These are phyloP conservation scores for Colistium nudipinnis DNA, from an alignment of 2,113 vertebrate species.

Conservation along the genomic window DNA sequence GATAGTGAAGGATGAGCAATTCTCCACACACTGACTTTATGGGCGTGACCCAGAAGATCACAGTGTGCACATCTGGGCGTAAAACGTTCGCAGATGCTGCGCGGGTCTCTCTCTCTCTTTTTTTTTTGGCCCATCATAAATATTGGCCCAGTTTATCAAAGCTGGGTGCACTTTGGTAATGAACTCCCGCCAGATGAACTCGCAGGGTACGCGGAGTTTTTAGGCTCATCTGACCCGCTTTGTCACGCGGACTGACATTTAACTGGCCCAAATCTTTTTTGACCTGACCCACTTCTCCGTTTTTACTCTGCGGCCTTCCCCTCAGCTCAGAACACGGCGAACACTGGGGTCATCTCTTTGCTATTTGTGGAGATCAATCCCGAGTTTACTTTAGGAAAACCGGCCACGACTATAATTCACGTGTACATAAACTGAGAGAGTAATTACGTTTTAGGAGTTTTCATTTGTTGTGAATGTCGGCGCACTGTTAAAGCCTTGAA, in stretches of 20 bases:
- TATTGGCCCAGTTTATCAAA: conserved; percentile 69
- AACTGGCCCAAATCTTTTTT: conserved; percentile 56
- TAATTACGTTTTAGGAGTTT: conserved; percentile 26
- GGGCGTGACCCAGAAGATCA: conserved; percentile 16
- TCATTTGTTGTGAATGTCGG: conserved; percentile 41
- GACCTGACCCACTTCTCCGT: conserved; percentile 76
- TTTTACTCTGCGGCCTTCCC: conserved; percentile 12
- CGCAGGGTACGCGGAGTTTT: conserved; percentile 44
- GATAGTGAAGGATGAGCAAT: conserved; percentile 14
- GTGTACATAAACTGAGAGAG: conserved; percentile 7
- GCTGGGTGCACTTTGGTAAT: conserved; percentile 52
- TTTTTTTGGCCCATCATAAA: conserved; percentile 62
- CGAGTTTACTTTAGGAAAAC: neutral
- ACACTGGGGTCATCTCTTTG: conserved; percentile 28
- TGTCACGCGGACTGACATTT: conserved; percentile 72
- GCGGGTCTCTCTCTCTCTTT: conserved; percentile 44
- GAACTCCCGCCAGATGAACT: conserved; percentile 63
- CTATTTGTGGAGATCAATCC: conserved; percentile 10
- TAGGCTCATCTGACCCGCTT: conserved; percentile 55
- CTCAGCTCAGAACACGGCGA: conserved; percentile 42
- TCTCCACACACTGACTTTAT: conserved; percentile 22
- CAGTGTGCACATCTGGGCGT: conserved; percentile 57
- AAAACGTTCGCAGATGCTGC: conserved; percentile 62
- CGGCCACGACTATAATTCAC: neutral
- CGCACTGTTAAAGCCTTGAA: conserved; percentile 36